Evolutionary conservation across 2,888 invertebrate species (phyloP).

Genomic region (Hyalella azteca): DNA sequence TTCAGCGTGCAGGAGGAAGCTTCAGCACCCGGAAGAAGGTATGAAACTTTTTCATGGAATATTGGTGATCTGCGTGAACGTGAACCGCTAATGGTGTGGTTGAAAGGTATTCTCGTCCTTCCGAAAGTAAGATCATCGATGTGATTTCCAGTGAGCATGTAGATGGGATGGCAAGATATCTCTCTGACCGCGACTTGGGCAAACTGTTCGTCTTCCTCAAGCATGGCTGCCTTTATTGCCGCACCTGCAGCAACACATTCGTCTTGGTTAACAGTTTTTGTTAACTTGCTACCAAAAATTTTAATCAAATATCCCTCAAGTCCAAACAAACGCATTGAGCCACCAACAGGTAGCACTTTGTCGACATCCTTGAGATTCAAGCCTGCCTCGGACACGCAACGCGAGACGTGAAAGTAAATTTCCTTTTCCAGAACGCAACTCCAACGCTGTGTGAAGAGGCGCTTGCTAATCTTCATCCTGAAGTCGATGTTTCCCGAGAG

Average conservation of each 20-base stretch:
- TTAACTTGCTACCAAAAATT: not conserved
- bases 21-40: not conserved
- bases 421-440: not conserved
- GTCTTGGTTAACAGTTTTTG: not conserved
- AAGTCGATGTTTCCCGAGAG: not conserved
- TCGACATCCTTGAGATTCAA: not conserved
- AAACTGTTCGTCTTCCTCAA: not conserved
- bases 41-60: not conserved
- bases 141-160: not conserved
- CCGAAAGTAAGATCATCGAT: not conserved
- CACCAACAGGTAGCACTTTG: not conserved
- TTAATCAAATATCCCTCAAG: not conserved
- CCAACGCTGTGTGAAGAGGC: not conserved
- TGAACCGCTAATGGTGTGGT: too few species aligned
- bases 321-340: not conserved
- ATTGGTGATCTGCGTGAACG: not conserved
- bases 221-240: not conserved
- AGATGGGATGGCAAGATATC: not conserved
- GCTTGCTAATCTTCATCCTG: not conserved
- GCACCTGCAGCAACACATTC: constrained; percentile 5
- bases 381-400: not conserved
- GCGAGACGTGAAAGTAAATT: not conserved
- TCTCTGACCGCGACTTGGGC: not conserved
- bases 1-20: not conserved
- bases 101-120: not conserved